These are phyloP conservation scores for Heliocidaris erythrogramma DNA, from an alignment of 35 echinoderm and acorn worm species.

Conservation along the genomic window DNA sequence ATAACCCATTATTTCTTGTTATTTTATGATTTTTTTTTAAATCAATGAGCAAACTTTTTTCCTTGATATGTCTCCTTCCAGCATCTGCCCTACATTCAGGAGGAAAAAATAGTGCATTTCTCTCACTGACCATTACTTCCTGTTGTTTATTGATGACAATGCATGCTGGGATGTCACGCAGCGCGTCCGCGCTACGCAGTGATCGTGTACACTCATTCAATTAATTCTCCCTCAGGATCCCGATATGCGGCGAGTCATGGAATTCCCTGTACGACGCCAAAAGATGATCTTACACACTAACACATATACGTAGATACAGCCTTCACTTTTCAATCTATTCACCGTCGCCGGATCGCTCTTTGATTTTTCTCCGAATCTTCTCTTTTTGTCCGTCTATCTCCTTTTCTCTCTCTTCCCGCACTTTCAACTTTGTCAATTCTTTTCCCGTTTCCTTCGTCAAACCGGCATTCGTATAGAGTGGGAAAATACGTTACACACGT, in stretches of 20 bases:
- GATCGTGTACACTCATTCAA: conserved; percentile 2
- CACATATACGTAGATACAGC: background rate
- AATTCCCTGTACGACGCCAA: background rate
- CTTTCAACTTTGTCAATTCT: background rate
- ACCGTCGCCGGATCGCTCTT: background rate
- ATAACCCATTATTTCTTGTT: background rate
- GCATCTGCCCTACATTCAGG: background rate
- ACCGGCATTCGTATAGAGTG: background rate
- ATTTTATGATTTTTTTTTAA: background rate
- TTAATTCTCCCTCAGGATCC: background rate
- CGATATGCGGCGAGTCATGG: background rate
- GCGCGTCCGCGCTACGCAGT: background rate
- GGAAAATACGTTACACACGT: too few species aligned
- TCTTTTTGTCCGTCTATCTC: background rate
- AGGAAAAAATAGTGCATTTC: background rate
- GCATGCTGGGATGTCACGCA: background rate
- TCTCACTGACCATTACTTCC: background rate
- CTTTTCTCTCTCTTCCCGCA: background rate
- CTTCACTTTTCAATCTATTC: background rate
- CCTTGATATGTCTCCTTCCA: background rate
- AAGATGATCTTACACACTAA: background rate
- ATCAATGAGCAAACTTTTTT: background rate
- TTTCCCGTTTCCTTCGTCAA: background rate
- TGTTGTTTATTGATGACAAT: background rate
- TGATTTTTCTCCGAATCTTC: background rate